Evolutionary conservation across 1,140 invertebrate genomes (phyloP), one percentile per base, ranked within the genome.

Genomic region (Stegodyphus dumicola): DNA sequence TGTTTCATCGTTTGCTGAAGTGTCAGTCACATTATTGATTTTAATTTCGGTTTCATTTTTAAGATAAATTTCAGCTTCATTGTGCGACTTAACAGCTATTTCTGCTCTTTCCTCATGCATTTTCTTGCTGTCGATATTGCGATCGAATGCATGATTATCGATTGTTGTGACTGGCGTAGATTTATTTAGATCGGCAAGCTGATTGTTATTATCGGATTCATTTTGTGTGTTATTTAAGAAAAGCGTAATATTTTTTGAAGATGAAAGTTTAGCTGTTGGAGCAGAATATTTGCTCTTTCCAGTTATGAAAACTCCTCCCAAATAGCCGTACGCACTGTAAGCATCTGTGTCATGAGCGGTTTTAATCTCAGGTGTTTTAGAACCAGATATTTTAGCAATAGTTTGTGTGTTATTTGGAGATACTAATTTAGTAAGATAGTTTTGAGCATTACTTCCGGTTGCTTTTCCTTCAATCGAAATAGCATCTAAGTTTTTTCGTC

Each of bases 241-340:
- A 18, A 11, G n/a, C 15, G n/a, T 67, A 4, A 67, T 6, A 11
- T 33, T 7, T 9, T 13, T 11, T 51, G 7, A n/a, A 10, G 33
- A 51, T 60, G 9, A 10, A 10, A 10, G 13, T 10, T 71, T 51
- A 33, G 3, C 10, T 71, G 18, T n/a, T 9, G 53, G 54, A 17
- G 13, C 18, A 56, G 11, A 13, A 51, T 80, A 80, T 48, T 80
- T 80, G 51, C 77, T 80, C 15, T 71, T 60, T 48, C 77, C 77
- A 13, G 77, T 80, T 80, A 80, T 56, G 33, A 60, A 71, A 6
- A 70, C 17, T 48, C 77, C 77, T 9, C 77, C 77, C 5, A 80
- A 17, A 48, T 70, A 71, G 9, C 66, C 77, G 17, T 77, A 66
- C 15, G 9, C 56, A 33, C 33, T 33, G 33, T 33, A 33, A 33